Evolutionary conservation across 2,888 invertebrate species (phyloP).

Genomic region (Dasysyrphus tricinctus): DNA sequence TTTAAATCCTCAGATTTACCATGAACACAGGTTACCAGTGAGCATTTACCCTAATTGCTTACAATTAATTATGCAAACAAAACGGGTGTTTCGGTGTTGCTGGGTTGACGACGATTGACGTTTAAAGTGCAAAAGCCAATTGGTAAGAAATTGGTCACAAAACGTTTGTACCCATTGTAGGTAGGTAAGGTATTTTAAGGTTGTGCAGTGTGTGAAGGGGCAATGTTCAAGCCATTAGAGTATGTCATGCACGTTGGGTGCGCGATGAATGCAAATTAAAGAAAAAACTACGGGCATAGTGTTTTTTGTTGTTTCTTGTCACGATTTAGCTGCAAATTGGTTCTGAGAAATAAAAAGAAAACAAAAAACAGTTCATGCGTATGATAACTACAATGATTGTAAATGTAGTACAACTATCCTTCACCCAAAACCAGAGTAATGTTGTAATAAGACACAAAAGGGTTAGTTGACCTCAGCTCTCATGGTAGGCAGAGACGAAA

Average conservation of each 20-base stretch:
- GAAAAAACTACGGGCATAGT: not conserved
- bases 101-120: not conserved
- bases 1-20: not conserved
- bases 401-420: too few species aligned
- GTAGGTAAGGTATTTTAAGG: not conserved
- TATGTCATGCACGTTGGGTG: not conserved
- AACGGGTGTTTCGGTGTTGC: not conserved
- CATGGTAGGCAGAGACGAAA: not conserved
- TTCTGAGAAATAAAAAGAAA: not conserved
- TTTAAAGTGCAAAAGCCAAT: conserved; percentile 10
- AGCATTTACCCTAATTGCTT: conserved; percentile 11
- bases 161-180: conserved; percentile 28
- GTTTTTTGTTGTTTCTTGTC: not conserved
- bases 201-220: conserved; percentile 43
- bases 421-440: too few species aligned
- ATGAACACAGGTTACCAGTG: not conserved
- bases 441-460: not conserved
- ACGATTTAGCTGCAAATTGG: not conserved
- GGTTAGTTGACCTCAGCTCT: not conserved
- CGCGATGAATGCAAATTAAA: conserved; percentile 44
- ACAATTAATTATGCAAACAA: conserved; percentile 14
- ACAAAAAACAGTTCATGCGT: not conserved
- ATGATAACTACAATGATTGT: too few species aligned
- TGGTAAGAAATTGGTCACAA: conserved; percentile 56
- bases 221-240: conserved; percentile 26